These are phyloP conservation scores for Pyrocephalus nanus DNA, from an alignment of 2,797 vertebrate species.

Conservation along the genomic window DNA sequence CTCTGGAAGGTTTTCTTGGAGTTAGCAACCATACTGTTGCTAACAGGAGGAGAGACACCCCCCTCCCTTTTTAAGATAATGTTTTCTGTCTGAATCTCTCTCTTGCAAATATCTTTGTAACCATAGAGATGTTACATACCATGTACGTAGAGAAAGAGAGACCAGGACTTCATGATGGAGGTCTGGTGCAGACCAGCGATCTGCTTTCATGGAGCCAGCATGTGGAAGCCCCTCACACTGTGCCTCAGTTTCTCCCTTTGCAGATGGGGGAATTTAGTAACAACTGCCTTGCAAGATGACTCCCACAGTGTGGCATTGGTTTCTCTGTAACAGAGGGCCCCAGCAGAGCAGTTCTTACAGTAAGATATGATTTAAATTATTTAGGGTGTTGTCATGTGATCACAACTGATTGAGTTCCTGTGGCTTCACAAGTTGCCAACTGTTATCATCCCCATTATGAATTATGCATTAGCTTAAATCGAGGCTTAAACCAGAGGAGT, in stretches of 20 bases:
- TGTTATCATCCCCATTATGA: conserved; percentile 62
- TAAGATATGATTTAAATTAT: conserved; percentile 50
- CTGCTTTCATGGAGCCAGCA: not conserved
- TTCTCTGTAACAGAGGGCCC: not conserved
- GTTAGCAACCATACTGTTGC: not conserved
- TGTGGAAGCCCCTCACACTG: not conserved
- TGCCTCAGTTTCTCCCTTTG: conserved; percentile 12
- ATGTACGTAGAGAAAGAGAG: not conserved
- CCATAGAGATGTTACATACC: too few relatives aligned
- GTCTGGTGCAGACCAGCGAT: not conserved
- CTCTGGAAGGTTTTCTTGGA: not conserved
- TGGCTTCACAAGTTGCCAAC: conserved; percentile 67
- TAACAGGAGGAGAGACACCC: not conserved
- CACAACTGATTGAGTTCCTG: conserved; percentile 63
- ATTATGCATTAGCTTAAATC: conserved; percentile 53
- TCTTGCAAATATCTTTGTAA: not conserved
- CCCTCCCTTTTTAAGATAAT: not conserved
- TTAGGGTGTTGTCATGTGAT: conserved; percentile 56
- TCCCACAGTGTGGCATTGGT: conserved; percentile 13
- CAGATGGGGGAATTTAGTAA: not conserved
- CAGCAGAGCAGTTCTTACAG: not conserved
- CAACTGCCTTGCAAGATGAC: not conserved
- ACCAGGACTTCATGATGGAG: not conserved
- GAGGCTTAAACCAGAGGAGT: conserved; percentile 39
- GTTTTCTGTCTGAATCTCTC: not conserved